A percentile compares a stretch with the other conserved stretches of the same genome.
These are phyloP conservation scores for Drosophila nr. medialis DNA, from an alignment of 2,888 invertebrate species.

Conservation along the genomic window DNA sequence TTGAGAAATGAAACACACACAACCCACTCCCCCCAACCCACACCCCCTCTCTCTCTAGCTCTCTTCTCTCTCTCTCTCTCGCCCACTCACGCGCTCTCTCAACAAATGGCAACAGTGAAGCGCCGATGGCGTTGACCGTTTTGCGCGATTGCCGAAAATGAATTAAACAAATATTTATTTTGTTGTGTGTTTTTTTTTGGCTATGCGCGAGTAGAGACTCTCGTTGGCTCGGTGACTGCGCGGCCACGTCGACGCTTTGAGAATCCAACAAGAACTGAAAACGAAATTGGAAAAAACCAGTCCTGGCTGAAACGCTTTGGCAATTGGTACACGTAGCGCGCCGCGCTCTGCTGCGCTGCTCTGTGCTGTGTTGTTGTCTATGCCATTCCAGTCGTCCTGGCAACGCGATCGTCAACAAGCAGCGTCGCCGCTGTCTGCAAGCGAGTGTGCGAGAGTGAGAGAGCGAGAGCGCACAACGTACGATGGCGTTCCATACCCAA, in stretches of 20 bases:
- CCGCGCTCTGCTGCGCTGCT: conserved; percentile 16
- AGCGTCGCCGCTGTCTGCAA: conserved; percentile 17
- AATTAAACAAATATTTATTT: conserved; percentile 18
- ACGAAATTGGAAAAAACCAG: conserved; percentile 84
- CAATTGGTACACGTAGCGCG: conserved; percentile 43
- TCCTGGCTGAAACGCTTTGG: conserved; percentile 78
- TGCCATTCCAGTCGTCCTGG: conserved; percentile 80
- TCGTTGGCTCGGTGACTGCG: conserved; percentile 57
- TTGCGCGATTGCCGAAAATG: conserved; percentile 48
- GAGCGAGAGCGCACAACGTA: not conserved
- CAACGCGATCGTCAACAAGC: conserved; percentile 67
- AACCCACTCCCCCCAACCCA: conserved; percentile 46
- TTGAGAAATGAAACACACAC: conserved; percentile 64
- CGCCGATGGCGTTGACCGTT: conserved; percentile 57
- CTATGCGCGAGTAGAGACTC: conserved; percentile 44
- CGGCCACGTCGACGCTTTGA: conserved; percentile 83
- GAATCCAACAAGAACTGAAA: conserved; percentile 85
- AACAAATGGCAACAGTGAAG: conserved; percentile 39
- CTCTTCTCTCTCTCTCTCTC: conserved; percentile 8
- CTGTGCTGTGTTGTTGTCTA: conserved; percentile 43
- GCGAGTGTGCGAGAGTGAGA: conserved; percentile 20
- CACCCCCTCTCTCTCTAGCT: conserved; percentile 13
- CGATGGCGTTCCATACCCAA: conserved; percentile 42
- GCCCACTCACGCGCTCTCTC: conserved; percentile 15
- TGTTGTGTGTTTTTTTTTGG: conserved; percentile 9